Percentiles rank a stretch among this genome's conserved stretches.
Evolutionary conservation across 2,113 vertebrate species (phyloP).

Genomic region (Gavialis gangeticus): DNA sequence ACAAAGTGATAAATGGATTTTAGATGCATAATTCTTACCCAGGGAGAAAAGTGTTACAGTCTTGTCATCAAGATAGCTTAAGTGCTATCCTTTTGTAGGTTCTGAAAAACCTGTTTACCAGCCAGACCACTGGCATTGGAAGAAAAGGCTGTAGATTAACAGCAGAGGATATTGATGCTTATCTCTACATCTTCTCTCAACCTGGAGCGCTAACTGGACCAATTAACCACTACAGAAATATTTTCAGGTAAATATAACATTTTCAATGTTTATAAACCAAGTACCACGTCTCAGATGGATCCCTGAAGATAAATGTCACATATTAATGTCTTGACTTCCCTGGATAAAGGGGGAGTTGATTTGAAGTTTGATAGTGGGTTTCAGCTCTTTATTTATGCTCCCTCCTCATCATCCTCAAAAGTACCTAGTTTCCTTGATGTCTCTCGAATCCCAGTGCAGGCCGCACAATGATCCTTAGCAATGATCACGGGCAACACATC

Average conservation of each 20-base stretch:
- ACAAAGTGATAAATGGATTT: neutral
- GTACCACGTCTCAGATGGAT: neutral
- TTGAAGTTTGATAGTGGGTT: neutral
- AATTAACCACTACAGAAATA: constrained; percentile 95
- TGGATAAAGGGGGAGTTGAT: neutral
- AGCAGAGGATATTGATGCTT: constrained; percentile 93
- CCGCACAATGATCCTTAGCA: neutral
- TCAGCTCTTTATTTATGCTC: neutral
- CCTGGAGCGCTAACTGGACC: constrained; percentile 94
- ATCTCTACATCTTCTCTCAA: constrained; percentile 94
- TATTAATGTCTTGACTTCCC: neutral
- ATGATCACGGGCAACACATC: neutral
- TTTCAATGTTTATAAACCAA: neutral
- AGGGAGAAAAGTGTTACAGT: neutral
- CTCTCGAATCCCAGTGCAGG: neutral
- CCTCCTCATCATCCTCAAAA: neutral
- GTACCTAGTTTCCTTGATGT: neutral
- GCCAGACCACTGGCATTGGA: constrained; percentile 90
- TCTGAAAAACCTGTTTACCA: constrained; percentile 92
- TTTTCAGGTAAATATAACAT: constrained; percentile 88
- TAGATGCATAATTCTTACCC: neutral
- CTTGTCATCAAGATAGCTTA: neutral
- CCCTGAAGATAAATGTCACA: neutral
- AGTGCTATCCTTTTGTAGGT: constrained; percentile 76
- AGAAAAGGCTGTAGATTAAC: constrained; percentile 90